Conservation (phyloP, 2,888 invertebrate species). For the Agapostemon virescens region DNA sequence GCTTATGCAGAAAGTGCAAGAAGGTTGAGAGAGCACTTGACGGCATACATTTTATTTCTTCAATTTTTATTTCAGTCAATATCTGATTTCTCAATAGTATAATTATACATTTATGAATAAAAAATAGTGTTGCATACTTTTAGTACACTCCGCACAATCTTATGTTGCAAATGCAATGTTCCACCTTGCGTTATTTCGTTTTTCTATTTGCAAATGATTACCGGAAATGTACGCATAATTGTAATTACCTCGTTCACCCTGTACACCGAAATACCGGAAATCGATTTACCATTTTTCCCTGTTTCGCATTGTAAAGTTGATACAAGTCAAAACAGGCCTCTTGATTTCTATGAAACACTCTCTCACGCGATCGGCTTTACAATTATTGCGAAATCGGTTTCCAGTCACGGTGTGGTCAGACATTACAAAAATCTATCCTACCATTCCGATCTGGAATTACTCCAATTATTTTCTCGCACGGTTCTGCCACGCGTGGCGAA, state of each 20-base stretch:
- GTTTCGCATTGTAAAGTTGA: neutral
- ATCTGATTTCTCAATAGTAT: too few relatives aligned
- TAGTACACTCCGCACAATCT: neutral
- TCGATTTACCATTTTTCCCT: neutral
- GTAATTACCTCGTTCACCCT: neutral
- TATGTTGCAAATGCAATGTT: neutral
- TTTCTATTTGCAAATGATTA: neutral
- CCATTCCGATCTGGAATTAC: neutral
- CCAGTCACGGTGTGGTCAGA: neutral
- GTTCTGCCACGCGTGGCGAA: conserved; percentile 8
- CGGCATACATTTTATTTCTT: too few relatives aligned
- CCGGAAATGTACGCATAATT: neutral
- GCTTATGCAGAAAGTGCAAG: too few relatives aligned
- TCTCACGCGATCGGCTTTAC: neutral
- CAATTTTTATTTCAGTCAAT: too few relatives aligned
- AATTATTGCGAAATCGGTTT: neutral
- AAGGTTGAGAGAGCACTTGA: too few relatives aligned
- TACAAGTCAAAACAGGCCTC: too few relatives aligned
- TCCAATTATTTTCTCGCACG: conserved; percentile 7
- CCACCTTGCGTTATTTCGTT: neutral
- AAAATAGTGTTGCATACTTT: too few relatives aligned
- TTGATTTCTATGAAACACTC: neutral
- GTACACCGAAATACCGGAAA: neutral
- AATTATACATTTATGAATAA: neutral
- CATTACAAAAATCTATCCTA: conserved; percentile 6